Evolutionary conservation across 2,113 vertebrate species (phyloP).

Genomic region (Lophius piscatorius): DNA sequence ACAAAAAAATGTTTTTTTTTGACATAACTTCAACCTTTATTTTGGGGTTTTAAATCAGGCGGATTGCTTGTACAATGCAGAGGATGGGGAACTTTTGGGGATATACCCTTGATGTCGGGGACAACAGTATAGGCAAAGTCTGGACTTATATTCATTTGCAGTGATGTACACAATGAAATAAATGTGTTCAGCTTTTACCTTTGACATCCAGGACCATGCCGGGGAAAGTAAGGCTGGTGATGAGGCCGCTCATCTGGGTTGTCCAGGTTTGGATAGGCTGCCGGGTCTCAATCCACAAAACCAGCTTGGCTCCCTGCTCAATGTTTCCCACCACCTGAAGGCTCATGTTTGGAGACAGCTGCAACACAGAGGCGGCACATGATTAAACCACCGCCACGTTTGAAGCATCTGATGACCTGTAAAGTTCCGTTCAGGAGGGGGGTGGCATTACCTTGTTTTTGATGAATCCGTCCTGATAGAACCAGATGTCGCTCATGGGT

Average conservation of each 20-base stretch:
- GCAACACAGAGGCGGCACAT: not conserved
- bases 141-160: too few relatives aligned
- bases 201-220: slow-evolving; percentile 90
- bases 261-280: slow-evolving; percentile 89
- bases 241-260: slow-evolving; percentile 78
- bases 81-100: too few relatives aligned
- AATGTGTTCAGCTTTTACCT: slow-evolving; percentile 73
- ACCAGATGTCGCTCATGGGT: slow-evolving; percentile 87
- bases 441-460: slow-evolving; percentile 87
- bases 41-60: too few relatives aligned
- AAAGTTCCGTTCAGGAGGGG: not conserved
- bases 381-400: not conserved
- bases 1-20: too few relatives aligned
- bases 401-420: not conserved
- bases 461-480: slow-evolving; percentile 90
- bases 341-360: slow-evolving; percentile 88
- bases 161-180: too few relatives aligned
- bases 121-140: too few relatives aligned
- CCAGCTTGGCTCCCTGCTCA: slow-evolving; percentile 84
- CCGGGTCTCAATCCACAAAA: slow-evolving; percentile 89
- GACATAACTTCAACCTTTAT: too few relatives aligned
- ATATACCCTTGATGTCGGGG: too few relatives aligned
- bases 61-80: too few relatives aligned
- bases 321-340: slow-evolving; percentile 91
- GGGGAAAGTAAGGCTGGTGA: slow-evolving; percentile 86